Evolutionary conservation across 2,113 vertebrate genomes (phyloP).

Genomic region (Pteruthius melanotis): DNA sequence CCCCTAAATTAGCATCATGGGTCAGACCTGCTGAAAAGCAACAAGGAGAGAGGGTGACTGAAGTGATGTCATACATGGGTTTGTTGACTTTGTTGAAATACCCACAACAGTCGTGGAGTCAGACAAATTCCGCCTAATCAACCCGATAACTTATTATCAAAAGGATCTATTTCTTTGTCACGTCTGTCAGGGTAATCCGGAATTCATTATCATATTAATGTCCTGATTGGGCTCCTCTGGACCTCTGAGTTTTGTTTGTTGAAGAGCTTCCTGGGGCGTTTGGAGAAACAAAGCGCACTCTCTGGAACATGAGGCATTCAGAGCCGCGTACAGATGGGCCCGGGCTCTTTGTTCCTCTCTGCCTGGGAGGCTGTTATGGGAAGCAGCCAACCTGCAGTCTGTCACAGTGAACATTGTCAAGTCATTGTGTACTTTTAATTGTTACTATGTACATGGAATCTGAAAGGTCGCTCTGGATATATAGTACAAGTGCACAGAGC

Average conservation of each 20-base stretch:
- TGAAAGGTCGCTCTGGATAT: conserved; percentile 71
- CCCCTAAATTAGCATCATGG: neutral
- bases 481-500: conserved; percentile 70
- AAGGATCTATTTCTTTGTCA: conserved; percentile 68
- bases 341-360: conserved; percentile 65
- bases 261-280: conserved; percentile 74
- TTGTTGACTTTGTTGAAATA: conserved; percentile 41
- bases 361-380: conserved; percentile 75
- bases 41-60: neutral
- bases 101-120: conserved; percentile 22
- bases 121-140: conserved; percentile 52
- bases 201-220: conserved; percentile 75
- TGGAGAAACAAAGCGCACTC: conserved; percentile 70
- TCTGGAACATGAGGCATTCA: conserved; percentile 75
- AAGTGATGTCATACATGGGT: neutral
- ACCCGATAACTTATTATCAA: conserved; percentile 54
- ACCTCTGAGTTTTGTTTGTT: conserved; percentile 75
- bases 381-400: conserved; percentile 76
- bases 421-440: conserved; percentile 75
- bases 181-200: conserved; percentile 64
- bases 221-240: conserved; percentile 66
- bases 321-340: conserved; percentile 70
- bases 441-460: conserved; percentile 76
- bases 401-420: conserved; percentile 71
- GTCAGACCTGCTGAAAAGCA: neutral